Evolutionary conservation across 2,113 vertebrate genomes (phyloP).

Genomic region (Bettongia penicillata): DNA sequence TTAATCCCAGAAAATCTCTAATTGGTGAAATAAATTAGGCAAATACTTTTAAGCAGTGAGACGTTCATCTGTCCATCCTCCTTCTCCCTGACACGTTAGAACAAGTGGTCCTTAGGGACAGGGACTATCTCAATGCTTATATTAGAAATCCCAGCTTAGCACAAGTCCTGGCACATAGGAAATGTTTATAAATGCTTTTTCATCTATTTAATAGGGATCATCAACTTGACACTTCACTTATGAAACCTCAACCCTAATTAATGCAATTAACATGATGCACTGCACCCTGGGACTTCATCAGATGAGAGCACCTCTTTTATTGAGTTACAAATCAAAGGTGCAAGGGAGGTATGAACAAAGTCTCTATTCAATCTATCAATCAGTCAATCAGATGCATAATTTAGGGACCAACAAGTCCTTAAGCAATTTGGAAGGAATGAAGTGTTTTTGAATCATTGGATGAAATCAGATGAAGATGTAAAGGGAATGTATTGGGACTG

Average conservation of each 20-base stretch:
- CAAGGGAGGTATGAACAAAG: not conserved
- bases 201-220: not conserved
- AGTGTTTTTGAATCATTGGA: not conserved
- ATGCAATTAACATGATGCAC: not conserved
- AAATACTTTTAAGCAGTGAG: not conserved
- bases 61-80: not conserved
- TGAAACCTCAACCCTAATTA: not conserved
- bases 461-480: too few relatives aligned
- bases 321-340: not conserved
- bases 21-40: conserved; percentile 11
- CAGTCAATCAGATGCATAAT: fast-evolving
- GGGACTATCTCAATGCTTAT: not conserved
- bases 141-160: not conserved
- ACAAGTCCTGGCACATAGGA: not conserved
- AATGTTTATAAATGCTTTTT: not conserved
- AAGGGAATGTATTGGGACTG: too few relatives aligned
- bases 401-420: not conserved
- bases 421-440: not conserved
- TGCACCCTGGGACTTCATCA: not conserved
- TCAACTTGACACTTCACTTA: not conserved
- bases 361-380: not conserved
- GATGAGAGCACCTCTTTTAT: not conserved
- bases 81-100: not conserved
- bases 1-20: conserved; percentile 6
- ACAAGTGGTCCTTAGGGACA: not conserved